Base-by-base conservation (phyloP, 2,888 invertebrate species). In the Patella caerulea region DNA sequence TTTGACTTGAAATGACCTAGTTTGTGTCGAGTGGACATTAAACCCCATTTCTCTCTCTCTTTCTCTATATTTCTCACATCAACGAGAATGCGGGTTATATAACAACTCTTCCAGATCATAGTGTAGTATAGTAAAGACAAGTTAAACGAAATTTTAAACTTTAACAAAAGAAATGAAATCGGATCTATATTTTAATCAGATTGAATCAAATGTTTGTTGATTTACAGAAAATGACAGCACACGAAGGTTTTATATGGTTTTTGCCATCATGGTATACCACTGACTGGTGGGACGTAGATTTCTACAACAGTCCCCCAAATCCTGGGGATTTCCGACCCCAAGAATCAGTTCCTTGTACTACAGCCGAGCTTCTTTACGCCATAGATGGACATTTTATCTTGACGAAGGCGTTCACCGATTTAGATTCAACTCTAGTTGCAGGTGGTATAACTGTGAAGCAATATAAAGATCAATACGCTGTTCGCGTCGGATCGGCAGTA, bases 161-260 rank as follows among this genome's bases (percentile, higher is more conserved):
- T 2, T 29, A 29, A 29, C 2, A 29, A 29, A 29, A 29, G 29
- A 29, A 2, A 29, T 2, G 29, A 29, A 29, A 2, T 29, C 1
- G 29, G 29, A 29, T 29, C 29, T 3, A 0, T 29, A 2, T 29
- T 29, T 17, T 7, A 12, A 19, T 55, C 54, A 15, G 15, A 54
- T 54, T 45, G 45, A 9, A 45, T 45, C 9, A 9, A 45, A 45
- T 45, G n/a, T 19, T 15, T 55, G 19, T 29, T 77, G 24, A 54
- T n/a, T 83, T 85, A n/a, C 84, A 92, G 92, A 87, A 87, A 72
- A 92, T 92, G 92, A 92, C 92, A 53, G 88, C 90, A 4, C 82
- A 87, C 45, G 92, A 95, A 84, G 96, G 96, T 65, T 96, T 95
- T 91, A 95, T 96, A 2, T 97, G 97, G 97, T 96, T 97, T 89